Evolutionary conservation across 2,888 invertebrate genomes (phyloP).

Genomic region (Eugnorisma glareosa): DNA sequence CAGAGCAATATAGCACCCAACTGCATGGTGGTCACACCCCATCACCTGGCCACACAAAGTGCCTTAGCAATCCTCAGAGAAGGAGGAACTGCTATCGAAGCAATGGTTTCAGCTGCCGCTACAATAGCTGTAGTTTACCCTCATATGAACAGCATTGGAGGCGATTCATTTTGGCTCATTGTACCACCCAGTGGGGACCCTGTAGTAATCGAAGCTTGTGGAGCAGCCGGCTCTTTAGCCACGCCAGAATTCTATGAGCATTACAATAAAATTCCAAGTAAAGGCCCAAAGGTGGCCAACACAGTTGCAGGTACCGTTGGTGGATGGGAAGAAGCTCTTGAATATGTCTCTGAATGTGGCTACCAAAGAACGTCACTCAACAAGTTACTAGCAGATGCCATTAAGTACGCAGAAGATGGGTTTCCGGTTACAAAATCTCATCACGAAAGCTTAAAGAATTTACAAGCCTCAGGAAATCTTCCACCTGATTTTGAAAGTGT

Average conservation of each 20-base stretch:
- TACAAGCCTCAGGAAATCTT: constrained; percentile 43
- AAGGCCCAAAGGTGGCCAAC: constrained; percentile 81
- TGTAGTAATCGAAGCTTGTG: constrained; percentile 85
- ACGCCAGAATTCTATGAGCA: constrained; percentile 77
- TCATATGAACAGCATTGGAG: constrained; percentile 86
- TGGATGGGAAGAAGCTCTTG: constrained; percentile 86
- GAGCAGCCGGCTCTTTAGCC: constrained; percentile 82
- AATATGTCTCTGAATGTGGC: constrained; percentile 83
- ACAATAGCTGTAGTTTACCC: constrained; percentile 86
- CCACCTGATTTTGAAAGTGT: constrained; percentile 72
- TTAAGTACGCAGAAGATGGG: constrained; percentile 84
- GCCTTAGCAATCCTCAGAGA: constrained; percentile 81
- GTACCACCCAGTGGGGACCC: constrained; percentile 83
- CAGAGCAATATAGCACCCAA: constrained; percentile 77
- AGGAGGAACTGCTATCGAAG: constrained; percentile 87
- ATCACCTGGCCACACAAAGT: constrained; percentile 85
- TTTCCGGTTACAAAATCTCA: constrained; percentile 78
- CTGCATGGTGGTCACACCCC: constrained; percentile 87
- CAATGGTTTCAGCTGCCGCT: constrained; percentile 85
- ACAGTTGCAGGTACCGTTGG: constrained; percentile 86
- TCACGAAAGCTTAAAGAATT: constrained; percentile 54
- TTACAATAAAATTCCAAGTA: constrained; percentile 76
- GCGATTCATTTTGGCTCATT: constrained; percentile 87
- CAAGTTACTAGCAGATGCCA: constrained; percentile 81
- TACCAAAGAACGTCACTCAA: constrained; percentile 77